A percentile compares a stretch with the other conserved stretches of the same genome.
Conservation (phyloP, 2,888 invertebrate genomes). For the Allophyes oxyacanthae region DNA sequence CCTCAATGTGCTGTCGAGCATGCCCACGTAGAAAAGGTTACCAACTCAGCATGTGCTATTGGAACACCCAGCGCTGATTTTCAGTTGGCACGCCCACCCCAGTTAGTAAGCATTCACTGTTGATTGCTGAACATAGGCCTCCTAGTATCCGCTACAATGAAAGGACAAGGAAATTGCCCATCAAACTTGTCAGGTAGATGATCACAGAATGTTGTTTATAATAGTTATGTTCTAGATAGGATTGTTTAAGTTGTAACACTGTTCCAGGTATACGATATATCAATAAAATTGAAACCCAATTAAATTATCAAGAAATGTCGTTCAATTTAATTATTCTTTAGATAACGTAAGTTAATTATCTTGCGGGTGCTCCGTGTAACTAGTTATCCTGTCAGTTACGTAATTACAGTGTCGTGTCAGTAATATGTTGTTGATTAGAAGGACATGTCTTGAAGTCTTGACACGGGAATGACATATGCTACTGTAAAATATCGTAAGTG, state of each 20-base stretch:
- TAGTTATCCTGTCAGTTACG: constrained; percentile 38
- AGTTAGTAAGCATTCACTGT: too few relatives aligned
- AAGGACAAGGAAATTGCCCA: too few relatives aligned
- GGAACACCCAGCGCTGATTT: too few relatives aligned
- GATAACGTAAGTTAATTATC: constrained; percentile 42
- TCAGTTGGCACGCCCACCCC: too few relatives aligned
- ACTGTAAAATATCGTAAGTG: constrained; percentile 20
- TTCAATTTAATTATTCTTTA: constrained; percentile 36
- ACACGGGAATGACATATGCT: constrained; percentile 11
- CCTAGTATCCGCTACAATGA: too few relatives aligned
- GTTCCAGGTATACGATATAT: constrained; percentile 18
- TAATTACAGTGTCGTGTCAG: constrained; percentile 24
- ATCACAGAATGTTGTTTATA: too few relatives aligned
- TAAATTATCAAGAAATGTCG: constrained; percentile 46
- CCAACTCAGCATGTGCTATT: too few relatives aligned
- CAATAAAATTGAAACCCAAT: constrained; percentile 36
- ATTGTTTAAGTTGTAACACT: not conserved
- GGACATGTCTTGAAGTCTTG: constrained; percentile 40
- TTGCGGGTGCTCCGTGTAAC: constrained; percentile 17
- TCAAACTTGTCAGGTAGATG: too few relatives aligned
- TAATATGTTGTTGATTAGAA: constrained; percentile 37
- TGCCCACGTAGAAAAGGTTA: too few relatives aligned
- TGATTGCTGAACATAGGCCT: too few relatives aligned
- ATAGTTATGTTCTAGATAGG: not conserved
- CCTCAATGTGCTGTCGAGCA: too few relatives aligned